These are phyloP conservation scores for Allophyes oxyacanthae DNA, from an alignment of 2,888 invertebrate species.

Conservation along the genomic window DNA sequence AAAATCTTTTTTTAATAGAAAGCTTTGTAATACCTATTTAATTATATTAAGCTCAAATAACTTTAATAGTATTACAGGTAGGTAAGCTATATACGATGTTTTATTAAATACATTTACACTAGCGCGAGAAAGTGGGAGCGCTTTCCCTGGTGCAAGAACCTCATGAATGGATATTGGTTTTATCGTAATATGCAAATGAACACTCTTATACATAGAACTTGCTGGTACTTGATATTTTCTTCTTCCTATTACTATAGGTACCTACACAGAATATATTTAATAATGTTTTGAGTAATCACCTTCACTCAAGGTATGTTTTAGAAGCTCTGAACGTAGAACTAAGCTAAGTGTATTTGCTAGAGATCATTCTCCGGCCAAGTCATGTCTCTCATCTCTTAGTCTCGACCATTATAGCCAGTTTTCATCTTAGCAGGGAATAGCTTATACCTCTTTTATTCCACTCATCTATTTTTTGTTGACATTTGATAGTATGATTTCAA, in stretches of 20 bases:
- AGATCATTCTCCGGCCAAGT: too few relatives aligned
- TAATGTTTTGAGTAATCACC: too few relatives aligned
- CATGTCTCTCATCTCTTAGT: too few relatives aligned
- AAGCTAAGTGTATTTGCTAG: too few relatives aligned
- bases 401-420: too few relatives aligned
- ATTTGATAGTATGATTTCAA: conserved; percentile 2
- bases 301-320: too few relatives aligned
- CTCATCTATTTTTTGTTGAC: background rate
- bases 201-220: conserved; percentile 19
- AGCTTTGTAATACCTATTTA: too few relatives aligned
- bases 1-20: too few relatives aligned
- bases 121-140: conserved; percentile 56
- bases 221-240: conserved; percentile 19
- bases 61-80: too few relatives aligned
- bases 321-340: too few relatives aligned
- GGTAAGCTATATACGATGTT: conserved; percentile 1
- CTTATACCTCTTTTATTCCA: background rate
- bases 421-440: too few relatives aligned
- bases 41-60: too few relatives aligned
- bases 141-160: conserved; percentile 56
- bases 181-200: conserved; percentile 50
- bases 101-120: conserved; percentile 41
- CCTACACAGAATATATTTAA: background rate
- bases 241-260: background rate
- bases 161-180: conserved; percentile 52